A percentile compares a stretch with the other conserved stretches of the same genome.
Evolutionary conservation across 2,113 vertebrate species (phyloP).

Genomic region (Podarcis muralis): DNA sequence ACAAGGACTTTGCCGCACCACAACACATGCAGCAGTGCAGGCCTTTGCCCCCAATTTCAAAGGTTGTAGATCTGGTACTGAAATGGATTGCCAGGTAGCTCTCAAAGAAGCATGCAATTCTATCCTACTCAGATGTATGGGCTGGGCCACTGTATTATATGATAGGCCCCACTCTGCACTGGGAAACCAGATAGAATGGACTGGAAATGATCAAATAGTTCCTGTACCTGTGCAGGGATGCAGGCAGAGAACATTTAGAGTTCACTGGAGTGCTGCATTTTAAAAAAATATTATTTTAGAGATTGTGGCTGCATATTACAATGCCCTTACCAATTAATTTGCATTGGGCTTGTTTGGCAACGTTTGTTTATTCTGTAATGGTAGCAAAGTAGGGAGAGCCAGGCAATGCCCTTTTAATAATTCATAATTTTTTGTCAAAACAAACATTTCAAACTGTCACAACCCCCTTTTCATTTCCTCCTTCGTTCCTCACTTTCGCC

Average conservation of each 20-base stretch:
- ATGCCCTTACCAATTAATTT: neutral
- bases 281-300: neutral
- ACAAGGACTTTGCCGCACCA: too few species aligned
- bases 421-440: conserved; percentile 1
- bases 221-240: neutral
- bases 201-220: neutral
- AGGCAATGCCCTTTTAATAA: neutral
- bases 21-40: too few species aligned
- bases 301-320: neutral
- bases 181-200: neutral
- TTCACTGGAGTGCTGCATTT: neutral
- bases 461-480: neutral
- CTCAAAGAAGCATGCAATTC: neutral
- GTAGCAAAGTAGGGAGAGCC: neutral
- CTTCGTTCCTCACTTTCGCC: neutral
- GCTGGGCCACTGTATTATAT: neutral
- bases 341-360: conserved; percentile 4
- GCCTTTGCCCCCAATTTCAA: too few species aligned
- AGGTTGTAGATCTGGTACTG: too few species aligned
- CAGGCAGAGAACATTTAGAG: neutral
- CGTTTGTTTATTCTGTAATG: neutral
- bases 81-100: too few species aligned
- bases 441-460: conserved; percentile 27
- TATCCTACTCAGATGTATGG: neutral
- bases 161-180: neutral